These are phyloP conservation scores for Schizopygopsis malacanthus DNA, from an alignment of 2,797 vertebrate genomes.

Conservation along the genomic window DNA sequence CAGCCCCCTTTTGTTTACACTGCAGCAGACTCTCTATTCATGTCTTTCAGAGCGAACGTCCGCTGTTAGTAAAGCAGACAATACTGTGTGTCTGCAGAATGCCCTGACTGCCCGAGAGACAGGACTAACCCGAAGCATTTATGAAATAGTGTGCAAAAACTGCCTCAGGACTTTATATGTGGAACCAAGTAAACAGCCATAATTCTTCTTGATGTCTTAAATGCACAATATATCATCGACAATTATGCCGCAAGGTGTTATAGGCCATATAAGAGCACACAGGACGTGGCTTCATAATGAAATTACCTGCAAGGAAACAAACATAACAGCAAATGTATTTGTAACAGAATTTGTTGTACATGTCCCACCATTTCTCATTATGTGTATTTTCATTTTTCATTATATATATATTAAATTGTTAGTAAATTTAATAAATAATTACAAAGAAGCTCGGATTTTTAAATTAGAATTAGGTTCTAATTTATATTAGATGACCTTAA, in stretches of 20 bases:
- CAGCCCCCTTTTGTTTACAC: constrained; percentile 54
- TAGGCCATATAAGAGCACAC: background rate
- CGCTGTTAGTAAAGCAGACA: constrained; percentile 56
- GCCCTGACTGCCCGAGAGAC: constrained; percentile 3
- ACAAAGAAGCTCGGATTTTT: too few species aligned
- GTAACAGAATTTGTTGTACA: background rate
- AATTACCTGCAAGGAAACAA: background rate
- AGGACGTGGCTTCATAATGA: constrained; percentile 9
- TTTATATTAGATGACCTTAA: background rate
- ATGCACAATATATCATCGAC: constrained; percentile 22
- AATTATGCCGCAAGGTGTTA: constrained; percentile 15
- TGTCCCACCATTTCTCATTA: background rate
- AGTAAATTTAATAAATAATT: background rate
- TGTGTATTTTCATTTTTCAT: too few species aligned
- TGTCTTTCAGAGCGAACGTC: constrained; percentile 52
- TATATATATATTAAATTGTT: background rate
- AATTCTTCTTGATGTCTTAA: constrained; percentile 33
- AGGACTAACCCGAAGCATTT: constrained; percentile 27
- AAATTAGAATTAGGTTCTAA: too few species aligned
- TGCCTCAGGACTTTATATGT: constrained; percentile 23
- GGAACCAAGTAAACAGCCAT: constrained; percentile 32
- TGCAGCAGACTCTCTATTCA: constrained; percentile 57
- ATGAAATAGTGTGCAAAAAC: constrained; percentile 13
- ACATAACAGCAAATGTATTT: background rate
- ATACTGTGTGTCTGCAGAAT: constrained; percentile 23